phyloP scores from a whole-genome alignment of 2,113 vertebrate species.

The Opisthocomus hoazin region DNA sequence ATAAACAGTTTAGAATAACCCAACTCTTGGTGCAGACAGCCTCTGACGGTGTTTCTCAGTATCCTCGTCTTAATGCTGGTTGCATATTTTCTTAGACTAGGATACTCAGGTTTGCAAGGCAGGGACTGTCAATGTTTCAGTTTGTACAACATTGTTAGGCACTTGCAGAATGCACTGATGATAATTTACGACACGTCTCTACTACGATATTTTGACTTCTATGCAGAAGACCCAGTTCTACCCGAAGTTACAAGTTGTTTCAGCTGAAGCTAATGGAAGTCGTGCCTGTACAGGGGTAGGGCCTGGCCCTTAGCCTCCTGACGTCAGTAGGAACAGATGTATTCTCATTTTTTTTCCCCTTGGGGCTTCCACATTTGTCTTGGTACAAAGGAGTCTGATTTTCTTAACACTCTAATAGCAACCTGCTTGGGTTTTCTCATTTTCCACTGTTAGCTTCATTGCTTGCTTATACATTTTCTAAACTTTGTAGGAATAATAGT shows the following conservation, averaged over 20 bases:
- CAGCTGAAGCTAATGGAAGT: background rate
- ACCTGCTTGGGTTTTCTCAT: background rate
- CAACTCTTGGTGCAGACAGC: background rate
- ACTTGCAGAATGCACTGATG: background rate
- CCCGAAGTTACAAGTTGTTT: background rate
- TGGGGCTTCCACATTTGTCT: background rate
- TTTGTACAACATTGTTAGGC: background rate
- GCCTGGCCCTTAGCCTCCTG: background rate
- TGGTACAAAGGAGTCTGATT: background rate
- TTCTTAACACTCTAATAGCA: background rate
- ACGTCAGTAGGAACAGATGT: background rate
- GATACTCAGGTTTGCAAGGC: background rate
- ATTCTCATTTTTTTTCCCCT: background rate
- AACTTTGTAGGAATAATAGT: background rate
- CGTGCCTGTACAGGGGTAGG: background rate
- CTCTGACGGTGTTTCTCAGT: background rate
- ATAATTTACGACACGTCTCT: background rate
- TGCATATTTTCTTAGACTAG: background rate
- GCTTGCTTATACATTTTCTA: background rate
- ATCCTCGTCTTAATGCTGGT: background rate
- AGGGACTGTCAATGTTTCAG: background rate
- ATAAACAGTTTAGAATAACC: background rate
- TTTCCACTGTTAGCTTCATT: background rate
- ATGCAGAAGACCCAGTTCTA: background rate
- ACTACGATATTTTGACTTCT: background rate